Base-by-base conservation (phyloP, 2,888 invertebrate genomes). In the Tipula unca region DNA sequence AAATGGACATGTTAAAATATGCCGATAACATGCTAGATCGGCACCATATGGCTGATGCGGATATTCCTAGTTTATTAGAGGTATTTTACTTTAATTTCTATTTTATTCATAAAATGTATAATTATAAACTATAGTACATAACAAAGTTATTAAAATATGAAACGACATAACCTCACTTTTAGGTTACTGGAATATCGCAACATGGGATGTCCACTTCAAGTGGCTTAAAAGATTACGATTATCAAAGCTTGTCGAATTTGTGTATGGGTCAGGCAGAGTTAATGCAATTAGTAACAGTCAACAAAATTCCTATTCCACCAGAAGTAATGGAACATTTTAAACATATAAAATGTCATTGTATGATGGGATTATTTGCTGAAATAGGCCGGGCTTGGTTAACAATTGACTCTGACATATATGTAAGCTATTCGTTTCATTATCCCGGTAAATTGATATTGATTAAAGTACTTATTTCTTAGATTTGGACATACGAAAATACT, bases 291-390 rank as follows among this genome's bases (percentile, higher is more conserved):
- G 95, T 95, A 89, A 94, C 95, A 87, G 91, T 95, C 29, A 96
- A 95, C 89, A 96, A 96, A 92, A 94, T 97, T 87, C 97, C 98
- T 13, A 92, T 99, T 86, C 99, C 99, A 29, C 94, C 96, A 8
- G 98, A 98, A 92, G 95, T 99, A 86, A 94, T 98, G 92, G 98
- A 99, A 91, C 97, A 98, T 91, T 97, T 98, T 92, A 95, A 95
- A 88, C 96, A 97, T 91, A 96, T 98, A 93, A 98, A 98, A 91
- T 97, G 97, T 88, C 97, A 98, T 89, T 98, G 97, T 90, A 94
- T 96, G 92, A 98, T 99, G 97, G 99, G 99, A 2, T 92, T 99
- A 8, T 99, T 99, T 91, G 96, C 98, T 86, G 98, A 98, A 90
- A 98, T 99, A 87, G 96, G 95, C 86, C 93, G 99, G 89, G 99